phyloP scores from a whole-genome alignment of 2,797 vertebrate genomes.

The Sebastes minor region DNA sequence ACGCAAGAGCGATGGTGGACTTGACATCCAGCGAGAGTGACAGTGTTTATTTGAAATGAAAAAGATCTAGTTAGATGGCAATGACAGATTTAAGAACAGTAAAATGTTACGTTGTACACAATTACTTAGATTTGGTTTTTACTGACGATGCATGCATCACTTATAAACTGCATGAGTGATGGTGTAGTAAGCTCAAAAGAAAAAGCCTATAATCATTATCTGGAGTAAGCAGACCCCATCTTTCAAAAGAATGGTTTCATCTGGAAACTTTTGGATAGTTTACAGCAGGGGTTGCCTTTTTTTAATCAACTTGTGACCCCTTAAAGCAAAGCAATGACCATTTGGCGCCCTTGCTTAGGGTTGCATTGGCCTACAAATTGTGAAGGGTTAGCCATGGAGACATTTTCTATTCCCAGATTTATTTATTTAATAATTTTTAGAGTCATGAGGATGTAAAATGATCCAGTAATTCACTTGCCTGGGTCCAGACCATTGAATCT shows the following conservation, averaged over 20 bases:
- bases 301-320: not conserved
- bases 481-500: not conserved
- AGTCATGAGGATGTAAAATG: not conserved
- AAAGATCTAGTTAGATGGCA: not conserved
- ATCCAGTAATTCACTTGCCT: not conserved
- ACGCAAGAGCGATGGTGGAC: not conserved
- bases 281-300: not conserved
- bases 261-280: not conserved
- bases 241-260: not conserved
- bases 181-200: not conserved
- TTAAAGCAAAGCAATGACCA: not conserved
- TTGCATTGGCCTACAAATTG: not conserved
- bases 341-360: not conserved
- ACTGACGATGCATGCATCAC: not conserved
- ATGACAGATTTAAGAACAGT: not conserved
- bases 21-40: constrained; percentile 12
- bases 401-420: not conserved
- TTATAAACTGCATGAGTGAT: not conserved
- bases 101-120: not conserved
- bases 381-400: not conserved
- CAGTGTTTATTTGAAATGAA: not conserved
- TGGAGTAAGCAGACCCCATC: not conserved
- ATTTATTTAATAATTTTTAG: not conserved
- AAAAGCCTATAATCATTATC: not conserved
- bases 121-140: not conserved